Base-by-base conservation (phyloP, 2,888 invertebrate species). In the Zootermopsis nevadensis region DNA sequence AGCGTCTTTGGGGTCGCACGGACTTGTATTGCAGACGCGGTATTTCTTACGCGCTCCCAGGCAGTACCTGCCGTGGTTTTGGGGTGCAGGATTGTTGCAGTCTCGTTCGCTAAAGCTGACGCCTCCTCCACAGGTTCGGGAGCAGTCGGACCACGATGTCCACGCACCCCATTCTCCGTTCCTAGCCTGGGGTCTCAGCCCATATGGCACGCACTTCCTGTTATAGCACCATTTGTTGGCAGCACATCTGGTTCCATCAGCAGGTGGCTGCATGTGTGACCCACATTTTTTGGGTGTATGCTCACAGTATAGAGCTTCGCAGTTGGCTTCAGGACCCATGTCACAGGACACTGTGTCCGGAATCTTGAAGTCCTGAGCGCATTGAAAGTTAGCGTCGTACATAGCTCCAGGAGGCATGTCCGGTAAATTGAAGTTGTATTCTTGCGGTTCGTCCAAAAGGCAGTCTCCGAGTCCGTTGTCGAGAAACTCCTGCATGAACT, bases 401-500 rank as follows among this genome's bases (percentile, higher is more conserved):
- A 74, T 74, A 19, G 31, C 74, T 30, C 74, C 74, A 22, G 74
- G 74, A 19, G 31, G 33, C 31, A 74, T 33, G 33, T 74, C 74
- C 74, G n/a, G 22, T 31, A 74, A 30, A 8, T 27, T 22, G 33
- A 74, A 74, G n/a, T 74, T 31, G 33, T 74, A 31, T 30, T 74
- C 74, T n/a, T 27, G 8, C 22, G 74, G 74, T 1, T 22, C 27
- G 33, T 74, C 74, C 35, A 35, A 15, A 27, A 74, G 33, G n/a
- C 74, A 74, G 74, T 12, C 8, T 31, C 31, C 33, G 74, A 74
- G 31, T 12, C 74, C 74, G 66, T 7, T 24, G 24, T 93, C 92
- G 55, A 93, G 90, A 83, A 93, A 90, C 77, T 91, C 89, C 0
- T 91, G 92, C 83, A 93, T 91, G 86, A 91, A 91, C 15, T 88